Conservation (phyloP, 1,140 invertebrate species). For the Nasonia vitripennis region DNA sequence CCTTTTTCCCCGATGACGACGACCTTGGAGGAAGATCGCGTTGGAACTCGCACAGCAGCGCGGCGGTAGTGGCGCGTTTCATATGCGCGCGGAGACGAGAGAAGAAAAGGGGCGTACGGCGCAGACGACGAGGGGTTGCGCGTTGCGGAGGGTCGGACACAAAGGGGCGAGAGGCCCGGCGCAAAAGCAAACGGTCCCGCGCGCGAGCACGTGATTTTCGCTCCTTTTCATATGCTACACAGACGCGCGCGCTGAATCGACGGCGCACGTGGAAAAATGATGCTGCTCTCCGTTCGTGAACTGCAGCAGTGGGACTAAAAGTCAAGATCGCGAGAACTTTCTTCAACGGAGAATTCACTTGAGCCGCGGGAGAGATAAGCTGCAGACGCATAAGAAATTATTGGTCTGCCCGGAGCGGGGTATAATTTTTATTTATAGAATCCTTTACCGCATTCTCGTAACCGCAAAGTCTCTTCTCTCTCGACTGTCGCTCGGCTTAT, state of each 20-base stretch:
- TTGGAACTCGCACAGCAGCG: not conserved
- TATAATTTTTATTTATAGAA: slow-evolving; percentile 1
- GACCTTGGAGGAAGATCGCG: slow-evolving; percentile 45
- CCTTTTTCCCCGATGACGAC: slow-evolving; percentile 38
- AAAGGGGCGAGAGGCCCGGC: not conserved
- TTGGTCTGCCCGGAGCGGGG: not conserved
- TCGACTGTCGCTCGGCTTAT: not conserved
- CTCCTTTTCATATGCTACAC: not conserved
- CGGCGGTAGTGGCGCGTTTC: not conserved
- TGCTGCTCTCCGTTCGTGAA: not conserved
- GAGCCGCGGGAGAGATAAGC: too few species aligned
- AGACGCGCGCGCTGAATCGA: not conserved
- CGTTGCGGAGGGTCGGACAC: not conserved
- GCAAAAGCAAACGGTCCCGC: not conserved
- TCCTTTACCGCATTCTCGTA: slow-evolving; percentile 11
- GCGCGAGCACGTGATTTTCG: not conserved
- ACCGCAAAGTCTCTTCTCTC: not conserved
- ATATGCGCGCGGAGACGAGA: not conserved
- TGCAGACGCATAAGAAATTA: not conserved
- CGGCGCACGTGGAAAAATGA: not conserved
- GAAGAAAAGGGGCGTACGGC: not conserved
- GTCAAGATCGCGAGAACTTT: not conserved
- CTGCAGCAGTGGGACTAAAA: not conserved
- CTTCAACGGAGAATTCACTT: not conserved
- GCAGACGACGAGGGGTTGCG: not conserved